Conservation (phyloP, 1,140 invertebrate species). For the Euwallacea fornicatus region DNA sequence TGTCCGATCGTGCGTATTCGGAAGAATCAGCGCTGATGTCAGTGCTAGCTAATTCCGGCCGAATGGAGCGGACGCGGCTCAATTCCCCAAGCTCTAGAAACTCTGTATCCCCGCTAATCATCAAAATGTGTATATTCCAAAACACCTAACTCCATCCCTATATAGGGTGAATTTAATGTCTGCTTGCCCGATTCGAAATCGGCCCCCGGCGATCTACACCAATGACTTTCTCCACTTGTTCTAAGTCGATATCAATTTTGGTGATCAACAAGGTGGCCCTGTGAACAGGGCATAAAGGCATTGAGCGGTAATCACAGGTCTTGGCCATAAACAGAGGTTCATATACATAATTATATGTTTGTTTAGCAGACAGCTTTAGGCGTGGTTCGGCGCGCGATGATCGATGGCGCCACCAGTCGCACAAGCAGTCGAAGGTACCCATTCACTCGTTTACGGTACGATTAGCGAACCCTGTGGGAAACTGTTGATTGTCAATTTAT, state of each 20-base stretch:
- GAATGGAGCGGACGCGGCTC: too few species aligned
- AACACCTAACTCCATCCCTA: too few species aligned
- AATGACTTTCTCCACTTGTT: conserved; percentile 22
- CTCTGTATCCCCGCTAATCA: too few species aligned
- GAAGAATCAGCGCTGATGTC: too few species aligned
- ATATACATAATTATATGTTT: conserved; percentile 56
- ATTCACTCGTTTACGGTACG: conserved; percentile 8
- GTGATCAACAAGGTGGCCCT: conserved; percentile 36
- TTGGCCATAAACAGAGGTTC: conserved; percentile 52
- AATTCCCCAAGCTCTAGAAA: too few species aligned
- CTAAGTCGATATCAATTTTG: conserved; percentile 34
- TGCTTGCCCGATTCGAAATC: too few species aligned
- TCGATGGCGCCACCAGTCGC: conserved; percentile 51
- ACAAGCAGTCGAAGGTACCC: conserved; percentile 35
- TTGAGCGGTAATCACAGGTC: conserved; percentile 37
- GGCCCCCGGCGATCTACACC: conserved; percentile 8
- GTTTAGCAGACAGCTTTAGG: conserved; percentile 54
- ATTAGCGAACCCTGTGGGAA: too few species aligned
- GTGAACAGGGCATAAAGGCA: conserved; percentile 31
- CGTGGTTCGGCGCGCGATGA: conserved; percentile 51
- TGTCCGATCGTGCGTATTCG: too few species aligned
- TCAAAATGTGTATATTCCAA: too few species aligned
- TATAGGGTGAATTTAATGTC: too few species aligned
- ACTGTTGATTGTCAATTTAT: too few species aligned
- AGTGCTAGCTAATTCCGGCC: too few species aligned